Base-by-base conservation (phyloP, 2,113 vertebrate species). In the Burhinus oedicnemus region DNA sequence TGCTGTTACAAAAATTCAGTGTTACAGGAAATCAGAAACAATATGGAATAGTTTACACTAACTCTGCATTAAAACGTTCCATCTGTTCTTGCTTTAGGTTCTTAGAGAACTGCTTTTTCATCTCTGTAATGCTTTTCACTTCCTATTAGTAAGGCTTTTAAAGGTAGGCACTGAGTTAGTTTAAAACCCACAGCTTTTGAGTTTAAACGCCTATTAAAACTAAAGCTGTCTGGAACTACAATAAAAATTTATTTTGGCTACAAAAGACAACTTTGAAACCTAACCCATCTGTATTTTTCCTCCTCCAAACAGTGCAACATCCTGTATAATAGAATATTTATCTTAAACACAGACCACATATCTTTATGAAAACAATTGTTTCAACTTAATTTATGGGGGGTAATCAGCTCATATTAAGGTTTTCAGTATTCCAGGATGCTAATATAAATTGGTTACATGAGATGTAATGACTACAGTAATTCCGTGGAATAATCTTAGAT, bases 21-120 rank as follows among this genome's bases (percentile, higher is more conserved):
- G 92, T 95, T 86, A 89, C 91, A 96, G 97, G 97, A 98, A 98
- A 98, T 97, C 96, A 95, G 95, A 96, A 95, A 90, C 92, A 98
- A 98, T 96, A 96, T 95, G 97, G 97, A 96, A 97, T 96, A 96
- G 98, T 97, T 96, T 97, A 96, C 84, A 92, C 87, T 96, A 95
- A 83, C 85, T 92, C 94, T 84, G 93, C 87, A 96, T 96, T 95
- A 95, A 96, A 95, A 95, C 7, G 47, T 94, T 84, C 91, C 96
- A 97, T 96, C 95, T 97, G 97, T 74, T 98, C 81, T 87, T 90
- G 94, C 96, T 95, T 96, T 96, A 95, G 93, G 72, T 92, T 96
- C 95, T 96, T 91, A 75, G 86, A 90, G 91, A 96, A 92, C 94
- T 62, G 87, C 83, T 97, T 97, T 97, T 94, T 91, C 93, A 96